These are phyloP conservation scores for Steatornis caripensis DNA, from an alignment of 2,113 vertebrate species.

Conservation along the genomic window DNA sequence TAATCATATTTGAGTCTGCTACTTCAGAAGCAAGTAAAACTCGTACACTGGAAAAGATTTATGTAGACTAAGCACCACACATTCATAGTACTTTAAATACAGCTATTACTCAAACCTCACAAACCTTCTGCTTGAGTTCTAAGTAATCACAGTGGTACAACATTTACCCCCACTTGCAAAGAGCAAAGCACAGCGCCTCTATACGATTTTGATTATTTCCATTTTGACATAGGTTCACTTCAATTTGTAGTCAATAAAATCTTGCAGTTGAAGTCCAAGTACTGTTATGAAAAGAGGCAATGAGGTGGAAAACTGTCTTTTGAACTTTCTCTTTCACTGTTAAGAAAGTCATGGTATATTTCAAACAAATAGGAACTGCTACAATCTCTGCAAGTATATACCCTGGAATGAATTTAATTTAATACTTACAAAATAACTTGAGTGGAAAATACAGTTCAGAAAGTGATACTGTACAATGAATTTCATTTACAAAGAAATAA, in stretches of 20 bases:
- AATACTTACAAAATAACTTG: conserved; percentile 69
- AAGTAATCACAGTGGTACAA: background rate
- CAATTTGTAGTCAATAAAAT: conserved; percentile 61
- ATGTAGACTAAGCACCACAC: background rate
- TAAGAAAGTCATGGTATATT: conserved; percentile 28
- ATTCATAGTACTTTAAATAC: background rate
- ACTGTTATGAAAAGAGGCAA: conserved; percentile 63
- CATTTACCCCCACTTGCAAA: background rate
- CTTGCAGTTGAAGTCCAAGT: conserved; percentile 6
- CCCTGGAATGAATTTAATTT: conserved; percentile 68
- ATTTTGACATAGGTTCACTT: conserved; percentile 50
- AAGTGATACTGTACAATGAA: conserved; percentile 35
- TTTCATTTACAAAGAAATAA: conserved; percentile 66
- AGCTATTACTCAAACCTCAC: background rate
- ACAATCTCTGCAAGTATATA: conserved; percentile 40
- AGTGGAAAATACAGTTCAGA: conserved; percentile 66
- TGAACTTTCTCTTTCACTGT: conserved; percentile 55
- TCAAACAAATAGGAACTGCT: conserved; percentile 55
- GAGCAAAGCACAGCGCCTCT: background rate
- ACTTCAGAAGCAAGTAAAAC: background rate
- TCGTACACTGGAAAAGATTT: background rate
- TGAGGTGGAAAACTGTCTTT: conserved; percentile 68
- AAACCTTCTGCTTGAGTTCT: background rate
- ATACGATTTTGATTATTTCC: conserved; percentile 54
- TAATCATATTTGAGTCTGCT: background rate